Evolutionary conservation across 2,113 vertebrate genomes (phyloP).

Genomic region (Rhabdomys dilectus): DNA sequence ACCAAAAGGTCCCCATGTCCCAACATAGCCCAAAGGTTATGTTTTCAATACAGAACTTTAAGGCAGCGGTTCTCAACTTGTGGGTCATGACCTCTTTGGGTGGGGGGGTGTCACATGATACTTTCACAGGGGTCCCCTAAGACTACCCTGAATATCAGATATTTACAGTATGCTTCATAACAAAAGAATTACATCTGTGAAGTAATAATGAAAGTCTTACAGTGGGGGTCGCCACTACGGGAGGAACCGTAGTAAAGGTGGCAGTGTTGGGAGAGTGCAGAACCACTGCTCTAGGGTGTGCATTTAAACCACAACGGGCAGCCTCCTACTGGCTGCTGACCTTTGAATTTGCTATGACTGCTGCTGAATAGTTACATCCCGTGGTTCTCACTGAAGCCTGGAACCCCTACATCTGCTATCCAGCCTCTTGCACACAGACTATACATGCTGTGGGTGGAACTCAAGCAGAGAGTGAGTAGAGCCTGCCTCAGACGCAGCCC

Average conservation of each 20-base stretch:
- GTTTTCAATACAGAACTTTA: neutral
- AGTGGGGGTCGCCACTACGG: neutral
- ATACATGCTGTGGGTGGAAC: neutral
- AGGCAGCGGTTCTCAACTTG: neutral
- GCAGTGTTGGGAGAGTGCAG: too few relatives aligned
- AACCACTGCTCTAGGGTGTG: neutral
- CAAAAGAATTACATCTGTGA: neutral
- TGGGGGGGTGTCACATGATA: accelerated
- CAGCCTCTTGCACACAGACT: accelerated
- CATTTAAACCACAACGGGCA: neutral
- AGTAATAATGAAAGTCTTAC: neutral
- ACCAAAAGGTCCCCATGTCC: neutral
- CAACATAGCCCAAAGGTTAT: neutral
- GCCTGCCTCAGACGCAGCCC: neutral
- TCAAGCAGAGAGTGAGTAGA: neutral
- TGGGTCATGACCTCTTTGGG: neutral
- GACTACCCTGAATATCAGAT: neutral
- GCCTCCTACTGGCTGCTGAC: neutral
- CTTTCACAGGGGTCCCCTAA: neutral
- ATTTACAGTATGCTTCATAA: neutral
- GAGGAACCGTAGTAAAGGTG: neutral
- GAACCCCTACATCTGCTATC: neutral
- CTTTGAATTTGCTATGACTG: neutral
- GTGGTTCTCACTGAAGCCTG: neutral
- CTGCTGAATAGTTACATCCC: too few relatives aligned